These are phyloP conservation scores for Phalacrocorax brasilianus DNA, from an alignment of 2,113 vertebrate genomes.

Conservation along the genomic window DNA sequence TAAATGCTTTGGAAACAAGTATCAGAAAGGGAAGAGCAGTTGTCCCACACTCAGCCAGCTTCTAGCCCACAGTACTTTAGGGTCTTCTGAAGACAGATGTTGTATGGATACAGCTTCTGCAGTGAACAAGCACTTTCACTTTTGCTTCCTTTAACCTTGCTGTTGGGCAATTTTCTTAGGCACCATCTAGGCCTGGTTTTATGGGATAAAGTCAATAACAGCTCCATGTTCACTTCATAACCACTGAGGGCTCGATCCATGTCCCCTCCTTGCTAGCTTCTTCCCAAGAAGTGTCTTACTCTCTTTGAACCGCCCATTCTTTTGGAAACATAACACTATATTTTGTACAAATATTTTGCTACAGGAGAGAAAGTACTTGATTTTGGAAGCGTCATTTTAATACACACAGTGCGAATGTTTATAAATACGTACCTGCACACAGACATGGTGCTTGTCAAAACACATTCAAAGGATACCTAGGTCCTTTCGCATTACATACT, in stretches of 20 bases:
- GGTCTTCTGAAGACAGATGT: neutral
- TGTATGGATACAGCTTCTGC: accelerated
- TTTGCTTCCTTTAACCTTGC: neutral
- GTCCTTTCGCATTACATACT: conserved; percentile 50
- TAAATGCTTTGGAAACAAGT: neutral
- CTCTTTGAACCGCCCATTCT: neutral
- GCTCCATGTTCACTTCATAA: neutral
- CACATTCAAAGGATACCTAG: conserved; percentile 63
- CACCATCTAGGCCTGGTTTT: neutral
- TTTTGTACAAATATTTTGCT: conserved; percentile 15
- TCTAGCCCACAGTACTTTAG: neutral
- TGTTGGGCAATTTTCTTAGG: neutral
- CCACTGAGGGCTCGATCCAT: neutral
- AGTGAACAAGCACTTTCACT: neutral
- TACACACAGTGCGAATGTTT: neutral
- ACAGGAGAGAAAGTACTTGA: neutral
- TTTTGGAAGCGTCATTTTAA: conserved; percentile 15
- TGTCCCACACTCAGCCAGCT: neutral
- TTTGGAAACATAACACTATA: neutral
- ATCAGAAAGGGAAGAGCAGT: neutral
- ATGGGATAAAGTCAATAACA: neutral
- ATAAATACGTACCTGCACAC: conserved; percentile 55
- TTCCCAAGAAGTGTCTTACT: neutral
- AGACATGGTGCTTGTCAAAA: conserved; percentile 44
- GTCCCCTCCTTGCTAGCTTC: neutral